These are phyloP conservation scores for Scomber scombrus DNA, from an alignment of 2,113 vertebrate genomes.

Conservation along the genomic window DNA sequence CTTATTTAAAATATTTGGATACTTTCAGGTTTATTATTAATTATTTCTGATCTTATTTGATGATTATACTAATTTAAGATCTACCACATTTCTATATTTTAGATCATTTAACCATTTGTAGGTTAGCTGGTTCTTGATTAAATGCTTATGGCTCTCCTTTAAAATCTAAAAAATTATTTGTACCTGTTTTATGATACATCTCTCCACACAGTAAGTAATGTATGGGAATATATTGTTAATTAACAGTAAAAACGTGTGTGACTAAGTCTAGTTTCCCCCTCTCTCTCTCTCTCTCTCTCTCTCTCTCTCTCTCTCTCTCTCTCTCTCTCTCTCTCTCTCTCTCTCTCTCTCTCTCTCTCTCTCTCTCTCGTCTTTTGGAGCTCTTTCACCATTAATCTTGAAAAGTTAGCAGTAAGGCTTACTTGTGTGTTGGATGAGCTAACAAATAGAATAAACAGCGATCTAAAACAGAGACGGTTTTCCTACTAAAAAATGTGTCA, in stretches of 20 bases:
- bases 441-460: background rate
- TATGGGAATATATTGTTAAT: background rate
- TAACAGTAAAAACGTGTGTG: background rate
- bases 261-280: constrained; percentile 30
- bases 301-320: background rate
- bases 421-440: background rate
- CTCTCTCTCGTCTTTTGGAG: constrained; percentile 29
- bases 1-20: background rate
- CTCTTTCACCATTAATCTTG: constrained; percentile 16
- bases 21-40: too few relatives aligned
- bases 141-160: background rate
- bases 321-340: constrained; percentile 6
- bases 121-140: background rate
- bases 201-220: accelerated
- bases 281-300: constrained; percentile 3
- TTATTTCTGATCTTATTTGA: too few relatives aligned
- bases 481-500: background rate
- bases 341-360: constrained; percentile 12
- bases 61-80: background rate
- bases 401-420: background rate
- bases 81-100: background rate
- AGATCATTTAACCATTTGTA: background rate
- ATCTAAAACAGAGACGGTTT: background rate
- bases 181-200: background rate
- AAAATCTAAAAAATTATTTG: background rate